Conservation (phyloP, 2,113 vertebrate species). For the Sclerurus mexicanus region DNA sequence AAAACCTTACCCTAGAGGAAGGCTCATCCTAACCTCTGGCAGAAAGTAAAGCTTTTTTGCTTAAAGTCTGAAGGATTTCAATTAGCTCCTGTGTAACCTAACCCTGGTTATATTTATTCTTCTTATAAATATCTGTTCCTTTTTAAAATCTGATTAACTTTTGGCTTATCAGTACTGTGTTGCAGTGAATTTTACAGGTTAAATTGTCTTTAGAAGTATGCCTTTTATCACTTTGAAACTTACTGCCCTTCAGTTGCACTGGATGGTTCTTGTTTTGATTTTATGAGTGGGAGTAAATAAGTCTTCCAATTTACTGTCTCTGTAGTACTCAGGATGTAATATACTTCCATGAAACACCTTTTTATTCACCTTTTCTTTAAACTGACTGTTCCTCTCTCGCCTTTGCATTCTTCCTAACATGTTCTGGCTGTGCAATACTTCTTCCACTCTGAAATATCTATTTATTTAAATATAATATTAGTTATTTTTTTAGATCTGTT, state of each 20-base stretch:
- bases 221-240: constrained; percentile 11
- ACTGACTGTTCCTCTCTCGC: neutral
- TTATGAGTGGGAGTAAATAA: constrained; percentile 51
- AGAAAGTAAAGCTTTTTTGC: constrained; percentile 2
- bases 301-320: constrained; percentile 5
- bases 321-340: neutral
- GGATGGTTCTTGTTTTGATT: constrained; percentile 35
- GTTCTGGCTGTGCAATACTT: neutral
- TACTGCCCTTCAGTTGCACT: neutral
- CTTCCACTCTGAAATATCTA: neutral
- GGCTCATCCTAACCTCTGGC: neutral
- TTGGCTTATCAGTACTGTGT: neutral
- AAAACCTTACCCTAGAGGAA: neutral
- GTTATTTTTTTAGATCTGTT: neutral
- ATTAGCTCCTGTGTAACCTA: neutral
- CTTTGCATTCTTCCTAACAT: neutral
- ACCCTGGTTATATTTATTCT: neutral
- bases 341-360: neutral
- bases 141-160: neutral
- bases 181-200: neutral
- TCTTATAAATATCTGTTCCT: neutral
- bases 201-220: neutral
- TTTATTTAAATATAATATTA: neutral
- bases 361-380: neutral
- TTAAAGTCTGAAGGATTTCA: neutral